Evolutionary conservation across 1,140 invertebrate species (phyloP).

Genomic region (Acromyrmex echinatior): DNA sequence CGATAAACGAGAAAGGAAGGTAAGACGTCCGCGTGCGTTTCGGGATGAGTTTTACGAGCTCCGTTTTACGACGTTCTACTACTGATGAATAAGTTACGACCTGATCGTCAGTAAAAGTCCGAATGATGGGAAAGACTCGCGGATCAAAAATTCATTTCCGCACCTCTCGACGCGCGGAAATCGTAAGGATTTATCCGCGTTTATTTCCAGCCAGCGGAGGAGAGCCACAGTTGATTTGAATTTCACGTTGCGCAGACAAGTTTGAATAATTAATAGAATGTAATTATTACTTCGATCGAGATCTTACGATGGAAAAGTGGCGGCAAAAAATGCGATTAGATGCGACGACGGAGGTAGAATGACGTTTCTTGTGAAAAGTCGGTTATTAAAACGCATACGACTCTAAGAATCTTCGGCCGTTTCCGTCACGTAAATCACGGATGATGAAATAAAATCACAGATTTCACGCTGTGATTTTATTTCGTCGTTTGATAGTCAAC

Average conservation of each 20-base stretch:
- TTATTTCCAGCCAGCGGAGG: constrained; percentile 32
- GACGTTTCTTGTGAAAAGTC: neutral
- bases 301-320: neutral
- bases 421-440: constrained; percentile 22
- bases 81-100: constrained; percentile 76
- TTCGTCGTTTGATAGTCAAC: neutral
- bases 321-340: constrained; percentile 2
- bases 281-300: constrained; percentile 46
- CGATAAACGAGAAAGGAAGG: neutral
- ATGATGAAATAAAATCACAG: constrained; percentile 21
- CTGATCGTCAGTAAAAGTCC: constrained; percentile 64
- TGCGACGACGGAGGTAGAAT: neutral
- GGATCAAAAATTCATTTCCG: constrained; percentile 78
- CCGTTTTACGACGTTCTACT: constrained; percentile 67
- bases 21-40: neutral
- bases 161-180: neutral
- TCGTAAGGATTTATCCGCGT: neutral
- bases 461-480: constrained; percentile 10
- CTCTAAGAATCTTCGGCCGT: neutral
- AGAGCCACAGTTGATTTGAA: constrained; percentile 34
- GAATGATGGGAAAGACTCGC: constrained; percentile 9
- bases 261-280: constrained; percentile 53
- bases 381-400: constrained; percentile 17
- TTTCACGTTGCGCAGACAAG: constrained; percentile 15
- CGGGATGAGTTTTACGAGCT: constrained; percentile 68